Evolutionary conservation across 2,113 vertebrate genomes (phyloP), one percentile per base, ranked within the genome.

Genomic region (Leptocoma aspasia): DNA sequence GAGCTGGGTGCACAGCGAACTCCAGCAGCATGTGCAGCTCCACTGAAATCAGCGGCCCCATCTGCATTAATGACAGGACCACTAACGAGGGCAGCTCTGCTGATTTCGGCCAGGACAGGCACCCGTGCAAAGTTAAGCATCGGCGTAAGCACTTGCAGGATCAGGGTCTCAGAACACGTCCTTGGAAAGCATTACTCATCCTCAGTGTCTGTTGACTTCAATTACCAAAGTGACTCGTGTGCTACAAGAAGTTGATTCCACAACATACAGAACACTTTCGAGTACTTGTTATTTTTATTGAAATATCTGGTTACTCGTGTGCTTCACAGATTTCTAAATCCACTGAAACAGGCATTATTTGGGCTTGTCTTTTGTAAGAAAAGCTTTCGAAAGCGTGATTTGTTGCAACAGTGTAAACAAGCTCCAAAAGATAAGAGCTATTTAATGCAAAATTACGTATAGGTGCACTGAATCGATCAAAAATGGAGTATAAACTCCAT

Each of bases 151-250:
- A 68, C 73, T 71, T 65, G 90, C 86, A 94, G 93, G 88, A 96
- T 95, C 90, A 95, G 95, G 96, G 95, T 86, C 95, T 96, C 33
- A 95, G 64, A 96, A 77, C 44, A 4, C 27, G 94, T 94, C 95
- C 95, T 97, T 96, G 95, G 95, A 96, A 96, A 95, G 95, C 92
- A 93, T 96, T 96, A 96, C 95, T 96, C 95, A 94, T 96, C 95
- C 92, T 13, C 86, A 89, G 0, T 76, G 86, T 84, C 93, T 88
- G 90, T 86, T 95, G 95, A 94, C 90, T 97, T 96, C 95, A 93
- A 94, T 94, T 95, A 96, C 90, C 80, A 63, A 86, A 93, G 80
- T 71, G 85, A 92, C 82, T 90, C 45, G 64, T 69, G 71, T 30
- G 72, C 89, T 61, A 90, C 76, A 71, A 94, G 77, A 85, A 94